Evolutionary conservation across 2,113 vertebrate species (phyloP).

Genomic region (Centrocercus urophasianus): DNA sequence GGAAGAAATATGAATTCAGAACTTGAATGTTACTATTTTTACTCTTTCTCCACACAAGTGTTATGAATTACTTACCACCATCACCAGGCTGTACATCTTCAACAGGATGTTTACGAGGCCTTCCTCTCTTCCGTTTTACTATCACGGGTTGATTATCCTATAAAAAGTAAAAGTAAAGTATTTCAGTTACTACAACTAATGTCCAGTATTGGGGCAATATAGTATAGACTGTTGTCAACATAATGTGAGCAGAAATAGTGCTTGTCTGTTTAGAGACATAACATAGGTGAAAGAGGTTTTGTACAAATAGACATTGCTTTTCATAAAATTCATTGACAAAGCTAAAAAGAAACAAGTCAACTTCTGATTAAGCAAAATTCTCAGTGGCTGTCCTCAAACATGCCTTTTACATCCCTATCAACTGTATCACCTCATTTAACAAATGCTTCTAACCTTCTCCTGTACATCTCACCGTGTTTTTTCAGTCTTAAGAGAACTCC

Average conservation of each 20-base stretch:
- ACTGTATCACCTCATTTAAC: background rate
- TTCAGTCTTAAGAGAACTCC: background rate
- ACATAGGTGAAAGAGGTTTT: background rate
- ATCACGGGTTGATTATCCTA: constrained; percentile 76
- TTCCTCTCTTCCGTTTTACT: constrained; percentile 81
- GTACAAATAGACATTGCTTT: background rate
- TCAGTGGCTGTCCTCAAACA: background rate
- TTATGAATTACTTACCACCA: constrained; percentile 70
- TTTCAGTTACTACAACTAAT: background rate
- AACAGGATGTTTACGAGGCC: constrained; percentile 81
- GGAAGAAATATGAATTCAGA: constrained; percentile 72
- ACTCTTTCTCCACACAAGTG: background rate
- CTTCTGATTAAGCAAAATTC: background rate
- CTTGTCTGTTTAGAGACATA: background rate
- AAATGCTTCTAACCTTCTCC: background rate
- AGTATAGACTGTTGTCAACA: background rate
- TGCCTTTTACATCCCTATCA: background rate
- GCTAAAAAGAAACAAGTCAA: background rate
- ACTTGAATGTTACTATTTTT: constrained; percentile 28
- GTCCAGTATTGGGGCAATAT: background rate
- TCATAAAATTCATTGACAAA: accelerated
- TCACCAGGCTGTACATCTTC: constrained; percentile 62
- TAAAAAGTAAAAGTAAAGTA: background rate
- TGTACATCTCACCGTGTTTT: background rate
- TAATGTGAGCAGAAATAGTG: background rate